phyloP scores from a whole-genome alignment of 2,888 invertebrate genomes.

The Trachelus iudaicus region DNA sequence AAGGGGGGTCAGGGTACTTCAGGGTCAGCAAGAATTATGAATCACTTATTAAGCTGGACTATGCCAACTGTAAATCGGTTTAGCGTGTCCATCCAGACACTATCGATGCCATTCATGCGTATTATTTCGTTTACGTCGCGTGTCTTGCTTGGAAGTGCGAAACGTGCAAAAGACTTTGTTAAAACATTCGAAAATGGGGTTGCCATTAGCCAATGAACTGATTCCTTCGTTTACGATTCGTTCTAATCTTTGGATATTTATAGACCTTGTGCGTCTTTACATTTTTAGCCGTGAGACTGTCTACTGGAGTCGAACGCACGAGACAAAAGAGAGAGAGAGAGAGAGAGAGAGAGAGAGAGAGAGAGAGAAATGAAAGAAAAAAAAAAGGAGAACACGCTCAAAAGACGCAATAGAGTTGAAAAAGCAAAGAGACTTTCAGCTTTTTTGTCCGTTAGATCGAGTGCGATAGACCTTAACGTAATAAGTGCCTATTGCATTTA shows the following conservation, averaged over 20 bases:
- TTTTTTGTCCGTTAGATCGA: not conserved
- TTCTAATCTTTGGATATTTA: constrained; percentile 37
- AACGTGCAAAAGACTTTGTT: not conserved
- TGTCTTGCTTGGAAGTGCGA: constrained; percentile 8
- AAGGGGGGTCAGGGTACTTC: constrained; percentile 28
- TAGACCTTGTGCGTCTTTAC: constrained; percentile 30
- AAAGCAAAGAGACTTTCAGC: too few relatives aligned
- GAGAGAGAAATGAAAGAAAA: too few relatives aligned
- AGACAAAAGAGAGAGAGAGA: too few relatives aligned
- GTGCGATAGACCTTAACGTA: not conserved
- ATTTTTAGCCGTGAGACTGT: constrained; percentile 9
- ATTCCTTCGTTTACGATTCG: constrained; percentile 22
- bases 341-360: too few relatives aligned
- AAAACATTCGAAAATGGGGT: not conserved
- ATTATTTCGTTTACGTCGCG: constrained; percentile 22
- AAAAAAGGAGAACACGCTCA: too few relatives aligned
- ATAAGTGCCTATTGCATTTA: constrained; percentile 2
- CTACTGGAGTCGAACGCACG: too few relatives aligned
- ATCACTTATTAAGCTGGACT: constrained; percentile 23
- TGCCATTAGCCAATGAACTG: constrained; percentile 5
- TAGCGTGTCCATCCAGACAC: too few relatives aligned
- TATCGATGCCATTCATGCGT: constrained; percentile 26
- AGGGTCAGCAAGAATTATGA: constrained; percentile 30
- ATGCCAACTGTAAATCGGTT: too few relatives aligned
- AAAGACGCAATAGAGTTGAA: too few relatives aligned